These are phyloP conservation scores for Holcopasites calliopsidis DNA, from an alignment of 1,140 invertebrate genomes.

Conservation along the genomic window DNA sequence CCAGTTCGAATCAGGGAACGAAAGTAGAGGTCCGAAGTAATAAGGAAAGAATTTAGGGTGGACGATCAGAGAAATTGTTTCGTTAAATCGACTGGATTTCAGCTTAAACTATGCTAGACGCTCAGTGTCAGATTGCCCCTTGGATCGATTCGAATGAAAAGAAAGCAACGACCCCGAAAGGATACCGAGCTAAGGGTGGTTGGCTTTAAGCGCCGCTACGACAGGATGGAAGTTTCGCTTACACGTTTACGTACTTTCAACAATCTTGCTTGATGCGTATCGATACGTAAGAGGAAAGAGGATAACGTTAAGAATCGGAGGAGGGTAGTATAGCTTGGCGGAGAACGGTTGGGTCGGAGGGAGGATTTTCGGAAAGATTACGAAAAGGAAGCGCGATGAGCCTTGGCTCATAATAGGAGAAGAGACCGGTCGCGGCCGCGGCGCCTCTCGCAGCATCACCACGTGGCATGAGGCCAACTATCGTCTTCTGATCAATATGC, in stretches of 20 bases:
- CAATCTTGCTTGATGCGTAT: background rate
- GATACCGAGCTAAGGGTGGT: background rate
- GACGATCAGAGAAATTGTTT: too few species aligned
- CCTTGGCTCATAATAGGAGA: constrained; percentile 78
- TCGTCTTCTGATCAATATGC: constrained; percentile 80
- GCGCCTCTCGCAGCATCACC: constrained; percentile 78
- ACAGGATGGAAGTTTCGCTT: constrained; percentile 32
- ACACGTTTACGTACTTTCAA: background rate
- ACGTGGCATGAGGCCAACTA: constrained; percentile 80
- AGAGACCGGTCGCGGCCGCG: too few species aligned
- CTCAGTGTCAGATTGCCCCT: too few species aligned
- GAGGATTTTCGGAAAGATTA: constrained; percentile 24
- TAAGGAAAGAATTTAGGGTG: too few species aligned
- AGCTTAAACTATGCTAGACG: too few species aligned
- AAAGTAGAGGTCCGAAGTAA: too few species aligned
- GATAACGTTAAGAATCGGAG: too few species aligned
- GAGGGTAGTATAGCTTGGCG: background rate
- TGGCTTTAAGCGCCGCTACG: background rate
- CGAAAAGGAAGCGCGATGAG: constrained; percentile 57
- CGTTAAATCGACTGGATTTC: too few species aligned
- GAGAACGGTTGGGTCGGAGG: constrained; percentile 5
- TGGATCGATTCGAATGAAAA: too few species aligned
- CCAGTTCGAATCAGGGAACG: too few species aligned
- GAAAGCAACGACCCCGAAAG: background rate
- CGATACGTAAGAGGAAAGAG: background rate